Evolutionary conservation across 1,140 invertebrate genomes (phyloP).

Genomic region (Zaprionus africanus): DNA sequence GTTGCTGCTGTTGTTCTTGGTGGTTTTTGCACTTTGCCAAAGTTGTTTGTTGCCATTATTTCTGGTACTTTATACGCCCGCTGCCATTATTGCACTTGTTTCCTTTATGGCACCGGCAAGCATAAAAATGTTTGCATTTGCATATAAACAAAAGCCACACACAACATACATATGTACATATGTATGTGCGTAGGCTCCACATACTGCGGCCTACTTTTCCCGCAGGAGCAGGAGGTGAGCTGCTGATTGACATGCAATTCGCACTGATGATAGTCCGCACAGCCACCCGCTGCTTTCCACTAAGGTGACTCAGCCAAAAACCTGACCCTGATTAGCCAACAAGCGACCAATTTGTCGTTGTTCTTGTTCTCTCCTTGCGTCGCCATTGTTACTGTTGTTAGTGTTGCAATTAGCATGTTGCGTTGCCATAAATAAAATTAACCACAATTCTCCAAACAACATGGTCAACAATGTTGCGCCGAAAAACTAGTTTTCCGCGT

Average conservation of each 20-base stretch:
- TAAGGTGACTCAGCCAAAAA: slow-evolving; percentile 38
- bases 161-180: slow-evolving; percentile 4
- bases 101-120: slow-evolving; percentile 71
- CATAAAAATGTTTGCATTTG: slow-evolving; percentile 76
- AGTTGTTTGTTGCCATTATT: slow-evolving; percentile 77
- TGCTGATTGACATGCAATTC: slow-evolving; percentile 78
- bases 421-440: slow-evolving; percentile 77
- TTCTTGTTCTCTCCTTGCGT: slow-evolving; percentile 7
- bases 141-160: slow-evolving; percentile 57
- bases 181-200: slow-evolving; percentile 19
- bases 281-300: not conserved
- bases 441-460: slow-evolving; percentile 70
- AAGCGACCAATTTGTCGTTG: slow-evolving; percentile 47
- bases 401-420: slow-evolving; percentile 73
- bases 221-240: not conserved
- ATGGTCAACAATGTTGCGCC: slow-evolving; percentile 41
- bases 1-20: slow-evolving; percentile 42
- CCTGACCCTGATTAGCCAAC: slow-evolving; percentile 67
- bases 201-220: slow-evolving; percentile 29
- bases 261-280: slow-evolving; percentile 58
- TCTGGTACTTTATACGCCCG: slow-evolving; percentile 74
- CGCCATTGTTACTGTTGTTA: slow-evolving; percentile 37
- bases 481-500: slow-evolving; percentile 25
- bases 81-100: slow-evolving; percentile 80
- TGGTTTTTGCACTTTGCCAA: slow-evolving; percentile 76